Evolutionary conservation across 2,113 vertebrate species (phyloP).

Genomic region (Ictidomys tridecemlineatus): DNA sequence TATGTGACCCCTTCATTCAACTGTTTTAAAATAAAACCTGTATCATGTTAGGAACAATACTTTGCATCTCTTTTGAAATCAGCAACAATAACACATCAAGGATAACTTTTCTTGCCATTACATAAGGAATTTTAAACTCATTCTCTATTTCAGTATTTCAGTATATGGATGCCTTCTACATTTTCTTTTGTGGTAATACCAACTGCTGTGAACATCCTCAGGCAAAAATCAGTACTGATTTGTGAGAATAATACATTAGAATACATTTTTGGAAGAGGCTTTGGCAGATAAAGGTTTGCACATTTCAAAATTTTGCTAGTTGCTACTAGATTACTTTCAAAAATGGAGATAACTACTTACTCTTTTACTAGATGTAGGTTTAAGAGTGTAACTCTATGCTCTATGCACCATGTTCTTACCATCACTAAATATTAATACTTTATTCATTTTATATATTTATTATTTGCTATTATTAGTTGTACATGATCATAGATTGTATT

Average conservation of each 20-base stretch:
- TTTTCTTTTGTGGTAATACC: not conserved
- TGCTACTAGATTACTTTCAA: not conserved
- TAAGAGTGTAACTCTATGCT: not conserved
- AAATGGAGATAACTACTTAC: not conserved
- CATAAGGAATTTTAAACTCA: not conserved
- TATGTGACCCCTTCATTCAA: not conserved
- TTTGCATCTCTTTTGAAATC: not conserved
- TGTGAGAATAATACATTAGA: not conserved
- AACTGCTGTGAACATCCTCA: not conserved
- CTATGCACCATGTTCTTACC: not conserved
- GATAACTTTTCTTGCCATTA: not conserved
- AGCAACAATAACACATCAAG: not conserved
- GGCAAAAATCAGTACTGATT: not conserved
- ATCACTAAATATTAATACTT: not conserved
- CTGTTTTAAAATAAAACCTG: conserved; percentile 26
- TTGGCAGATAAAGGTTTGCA: not conserved
- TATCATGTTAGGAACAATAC: not conserved
- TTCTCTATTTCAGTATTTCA: not conserved
- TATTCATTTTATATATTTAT: too few relatives aligned
- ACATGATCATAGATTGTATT: too few relatives aligned
- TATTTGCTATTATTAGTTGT: too few relatives aligned
- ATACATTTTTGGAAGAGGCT: conserved; percentile 1
- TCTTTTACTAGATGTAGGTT: not conserved
- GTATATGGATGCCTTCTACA: not conserved
- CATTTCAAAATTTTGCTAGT: not conserved